Base-by-base conservation (phyloP, 2,888 invertebrate genomes). In the Drosophila recens region DNA sequence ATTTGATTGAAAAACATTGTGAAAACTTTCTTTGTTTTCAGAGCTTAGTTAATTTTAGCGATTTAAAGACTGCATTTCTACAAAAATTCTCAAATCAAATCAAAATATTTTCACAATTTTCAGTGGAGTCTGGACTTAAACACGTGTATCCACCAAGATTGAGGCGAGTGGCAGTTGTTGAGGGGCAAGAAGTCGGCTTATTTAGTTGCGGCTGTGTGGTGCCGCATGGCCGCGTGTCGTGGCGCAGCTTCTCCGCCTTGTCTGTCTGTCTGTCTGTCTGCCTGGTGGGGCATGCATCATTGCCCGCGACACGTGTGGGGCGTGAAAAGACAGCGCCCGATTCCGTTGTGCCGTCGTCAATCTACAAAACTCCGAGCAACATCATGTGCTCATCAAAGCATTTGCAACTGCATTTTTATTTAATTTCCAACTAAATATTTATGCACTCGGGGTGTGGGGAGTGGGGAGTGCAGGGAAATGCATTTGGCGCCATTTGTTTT, bases 401-500 rank as follows among this genome's bases (percentile, higher is more conserved):
- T 68, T 59, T 42, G 66, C 51, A 23, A 48, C 38, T 30, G 69
- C 57, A 52, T 57, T 65, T 75, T 79, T 57, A 71, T 58, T 77
- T 59, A 61, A 67, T 71, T 82, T 87, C 68, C 72, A 83, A 76
- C 85, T 87, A 87, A 72, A 77, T 78, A 79, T 68, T 79, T 67
- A 56, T 62, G 61, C 54, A 38, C 53, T 27, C 6, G 30, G 4
- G 15, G 17, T 15, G 11, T 33, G 6, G 33, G 10, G 23, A 1
- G 34, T 51, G 54, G 52, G 53, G 75, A 73, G n/a, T n/a, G n/a
- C n/a, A n/a, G 58, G 52, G 53, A 77, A 74, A 74, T 75, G 76
- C 83, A 81, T 73, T 81, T 87, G 89, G 89, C 89, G 89, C 89
- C 89, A 75, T 85, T 74, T 72, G 78, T 71, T 79, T 79, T 75